phyloP scores from a whole-genome alignment of 2,888 invertebrate species.

The Metalampra italica region DNA sequence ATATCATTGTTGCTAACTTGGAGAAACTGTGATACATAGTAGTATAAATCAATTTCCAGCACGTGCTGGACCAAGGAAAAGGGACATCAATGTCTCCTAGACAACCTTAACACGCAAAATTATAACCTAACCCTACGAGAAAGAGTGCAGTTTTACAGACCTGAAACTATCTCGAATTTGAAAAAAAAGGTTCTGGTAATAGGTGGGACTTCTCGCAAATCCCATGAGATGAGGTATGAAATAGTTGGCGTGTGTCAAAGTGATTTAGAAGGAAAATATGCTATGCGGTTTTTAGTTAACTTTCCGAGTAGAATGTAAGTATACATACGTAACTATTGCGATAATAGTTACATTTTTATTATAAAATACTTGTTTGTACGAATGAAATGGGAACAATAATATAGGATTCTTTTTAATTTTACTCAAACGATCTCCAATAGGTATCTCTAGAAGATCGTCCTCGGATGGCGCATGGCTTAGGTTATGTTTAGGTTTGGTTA shows the following conservation, averaged over 20 bases:
- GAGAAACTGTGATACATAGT: conserved; percentile 34
- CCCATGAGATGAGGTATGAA: conserved; percentile 50
- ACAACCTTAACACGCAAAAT: not conserved
- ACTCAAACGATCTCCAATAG: too few relatives aligned
- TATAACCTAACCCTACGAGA: fast-evolving
- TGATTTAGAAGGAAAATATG: conserved; percentile 33
- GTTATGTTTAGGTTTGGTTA: too few relatives aligned
- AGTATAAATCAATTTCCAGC: conserved; percentile 55
- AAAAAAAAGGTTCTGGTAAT: conserved; percentile 24
- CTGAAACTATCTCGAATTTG: conserved; percentile 7
- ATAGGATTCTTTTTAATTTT: too few relatives aligned
- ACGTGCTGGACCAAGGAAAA: conserved; percentile 16
- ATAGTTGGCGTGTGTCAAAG: conserved; percentile 56
- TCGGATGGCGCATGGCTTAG: too few relatives aligned
- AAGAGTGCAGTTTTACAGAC: conserved; percentile 9
- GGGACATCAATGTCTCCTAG: not conserved
- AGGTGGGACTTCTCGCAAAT: conserved; percentile 25
- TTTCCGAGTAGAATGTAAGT: too few relatives aligned
- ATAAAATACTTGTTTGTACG: too few relatives aligned
- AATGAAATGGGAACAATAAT: too few relatives aligned
- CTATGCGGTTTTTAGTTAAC: conserved; percentile 14
- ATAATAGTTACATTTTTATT: too few relatives aligned
- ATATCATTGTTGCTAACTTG: conserved; percentile 23
- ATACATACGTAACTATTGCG: too few relatives aligned
- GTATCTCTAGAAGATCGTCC: too few relatives aligned